These are phyloP conservation scores for Ammospiza caudacuta DNA, from an alignment of 2,113 vertebrate genomes.

Conservation along the genomic window DNA sequence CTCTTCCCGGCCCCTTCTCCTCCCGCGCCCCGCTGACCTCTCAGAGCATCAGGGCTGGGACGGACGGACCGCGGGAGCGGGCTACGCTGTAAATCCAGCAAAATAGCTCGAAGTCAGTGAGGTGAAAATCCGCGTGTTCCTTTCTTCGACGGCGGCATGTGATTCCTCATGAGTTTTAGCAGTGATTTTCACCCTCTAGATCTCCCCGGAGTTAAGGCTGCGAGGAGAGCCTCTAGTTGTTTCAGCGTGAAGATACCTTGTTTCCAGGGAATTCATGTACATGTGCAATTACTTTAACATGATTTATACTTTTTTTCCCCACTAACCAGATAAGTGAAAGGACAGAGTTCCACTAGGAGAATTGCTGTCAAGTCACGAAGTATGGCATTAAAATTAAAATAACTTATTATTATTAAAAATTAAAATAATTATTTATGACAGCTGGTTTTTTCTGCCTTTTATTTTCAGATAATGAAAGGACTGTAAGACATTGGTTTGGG, in stretches of 20 bases:
- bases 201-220: neutral
- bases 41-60: neutral
- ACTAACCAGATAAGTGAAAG: neutral
- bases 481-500: neutral
- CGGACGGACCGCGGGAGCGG: neutral
- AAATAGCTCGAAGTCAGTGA: neutral
- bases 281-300: slow-evolving; percentile 13
- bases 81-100: neutral
- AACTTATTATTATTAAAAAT: too few relatives aligned
- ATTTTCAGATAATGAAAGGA: slow-evolving; percentile 53
- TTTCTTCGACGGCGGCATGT: neutral
- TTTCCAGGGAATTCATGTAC: slow-evolving; percentile 35
- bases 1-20: rapidly evolving
- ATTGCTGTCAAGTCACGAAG: slow-evolving; percentile 31
- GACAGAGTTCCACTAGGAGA: neutral
- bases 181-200: neutral
- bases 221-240: neutral
- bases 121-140: neutral
- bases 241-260: neutral
- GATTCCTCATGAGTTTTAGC: neutral
- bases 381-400: slow-evolving; percentile 35
- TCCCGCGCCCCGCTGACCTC: neutral
- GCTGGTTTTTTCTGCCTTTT: neutral
- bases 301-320: neutral
- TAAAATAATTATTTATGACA: neutral